phyloP scores from a whole-genome alignment of 1,140 invertebrate species.

The Plectrocnemia conspersa region DNA sequence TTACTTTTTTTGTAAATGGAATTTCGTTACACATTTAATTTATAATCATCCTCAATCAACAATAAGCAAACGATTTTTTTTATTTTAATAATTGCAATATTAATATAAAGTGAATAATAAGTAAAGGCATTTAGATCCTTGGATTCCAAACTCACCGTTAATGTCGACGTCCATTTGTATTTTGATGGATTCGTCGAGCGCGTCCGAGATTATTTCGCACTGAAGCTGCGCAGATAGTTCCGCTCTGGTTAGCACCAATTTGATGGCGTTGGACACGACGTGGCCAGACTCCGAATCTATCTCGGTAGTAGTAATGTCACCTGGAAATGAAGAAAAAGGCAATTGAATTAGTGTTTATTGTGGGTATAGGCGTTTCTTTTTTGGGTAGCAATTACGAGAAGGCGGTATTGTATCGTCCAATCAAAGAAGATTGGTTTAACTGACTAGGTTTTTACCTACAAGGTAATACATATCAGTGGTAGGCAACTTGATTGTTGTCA shows the following conservation, averaged over 20 bases:
- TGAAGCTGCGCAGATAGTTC: conserved; percentile 72
- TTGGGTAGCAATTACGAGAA: neutral
- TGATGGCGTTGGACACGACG: conserved; percentile 36
- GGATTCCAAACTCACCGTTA: conserved; percentile 62
- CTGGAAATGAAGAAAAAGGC: conserved; percentile 40
- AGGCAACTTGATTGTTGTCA: neutral
- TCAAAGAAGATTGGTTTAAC: neutral
- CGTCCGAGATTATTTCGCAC: conserved; percentile 71
- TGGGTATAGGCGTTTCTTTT: neutral
- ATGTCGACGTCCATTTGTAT: conserved; percentile 70
- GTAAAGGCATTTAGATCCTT: neutral
- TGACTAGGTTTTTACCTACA: neutral
- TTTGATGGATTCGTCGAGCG: conserved; percentile 61
- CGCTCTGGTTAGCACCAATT: conserved; percentile 64
- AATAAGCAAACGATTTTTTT: too few relatives aligned
- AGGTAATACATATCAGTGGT: neutral
- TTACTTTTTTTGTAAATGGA: too few relatives aligned
- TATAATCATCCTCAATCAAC: too few relatives aligned
- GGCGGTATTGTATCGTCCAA: neutral
- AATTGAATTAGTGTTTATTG: neutral
- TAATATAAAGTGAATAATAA: too few relatives aligned
- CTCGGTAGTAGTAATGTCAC: conserved; percentile 42
- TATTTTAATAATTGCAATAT: too few relatives aligned
- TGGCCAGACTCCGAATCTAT: conserved; percentile 33
- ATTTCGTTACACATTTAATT: too few relatives aligned